Evolutionary conservation across 1,140 invertebrate species (phyloP).

Genomic region (Polyergus mexicanus): DNA sequence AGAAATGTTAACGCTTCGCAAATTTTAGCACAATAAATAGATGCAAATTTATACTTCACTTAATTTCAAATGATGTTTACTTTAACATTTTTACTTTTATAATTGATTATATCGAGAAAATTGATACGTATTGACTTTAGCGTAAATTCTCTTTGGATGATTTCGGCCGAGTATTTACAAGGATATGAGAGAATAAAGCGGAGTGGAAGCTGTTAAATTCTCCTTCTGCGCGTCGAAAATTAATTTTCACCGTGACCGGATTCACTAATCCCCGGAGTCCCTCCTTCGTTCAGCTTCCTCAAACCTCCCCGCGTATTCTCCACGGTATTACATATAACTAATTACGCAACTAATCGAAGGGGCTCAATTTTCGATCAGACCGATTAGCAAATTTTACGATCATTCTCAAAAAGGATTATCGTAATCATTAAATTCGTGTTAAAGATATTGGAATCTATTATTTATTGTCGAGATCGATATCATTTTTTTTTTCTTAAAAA

Average conservation of each 20-base stretch:
- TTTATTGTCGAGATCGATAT: background rate
- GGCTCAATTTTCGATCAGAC: conserved; percentile 39
- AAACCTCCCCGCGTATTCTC: conserved; percentile 34
- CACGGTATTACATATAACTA: conserved; percentile 35
- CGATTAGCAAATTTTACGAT: conserved; percentile 33
- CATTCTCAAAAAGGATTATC: background rate
- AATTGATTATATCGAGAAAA: background rate
- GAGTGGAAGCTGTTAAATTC: conserved; percentile 35
- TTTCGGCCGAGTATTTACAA: background rate
- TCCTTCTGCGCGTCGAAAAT: conserved; percentile 50
- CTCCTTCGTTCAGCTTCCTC: conserved; percentile 45
- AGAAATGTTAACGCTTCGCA: conserved; percentile 23
- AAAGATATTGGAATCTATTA: background rate
- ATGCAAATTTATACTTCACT: conserved; percentile 27
- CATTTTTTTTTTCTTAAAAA: background rate
- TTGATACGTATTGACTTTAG: background rate
- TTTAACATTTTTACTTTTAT: too few relatives aligned
- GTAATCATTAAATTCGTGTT: background rate
- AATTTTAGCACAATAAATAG: background rate
- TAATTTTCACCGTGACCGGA: conserved; percentile 70
- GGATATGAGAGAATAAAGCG: background rate
- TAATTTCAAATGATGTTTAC: conserved; percentile 29
- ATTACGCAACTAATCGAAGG: conserved; percentile 44
- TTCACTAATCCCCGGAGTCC: conserved; percentile 53
- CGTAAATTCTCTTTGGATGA: background rate